Conservation (phyloP, 2,113 vertebrate species). For the Hemicordylus capensis region DNA sequence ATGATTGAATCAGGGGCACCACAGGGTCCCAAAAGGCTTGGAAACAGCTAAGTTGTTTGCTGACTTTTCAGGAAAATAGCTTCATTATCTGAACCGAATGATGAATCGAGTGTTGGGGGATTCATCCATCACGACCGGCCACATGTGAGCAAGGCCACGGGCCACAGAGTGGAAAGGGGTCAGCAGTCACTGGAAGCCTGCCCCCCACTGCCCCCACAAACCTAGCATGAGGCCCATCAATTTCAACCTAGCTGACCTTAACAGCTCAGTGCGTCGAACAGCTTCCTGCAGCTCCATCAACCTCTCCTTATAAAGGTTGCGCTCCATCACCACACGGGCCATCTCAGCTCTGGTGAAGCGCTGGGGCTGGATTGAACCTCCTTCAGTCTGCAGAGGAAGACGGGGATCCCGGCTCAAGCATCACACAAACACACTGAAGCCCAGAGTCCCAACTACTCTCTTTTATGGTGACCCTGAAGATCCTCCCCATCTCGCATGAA, state of each 20-base stretch:
- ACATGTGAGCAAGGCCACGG: not conserved
- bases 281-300: slow-evolving; percentile 45
- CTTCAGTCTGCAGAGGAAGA: slow-evolving; percentile 13
- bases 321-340: slow-evolving; percentile 38
- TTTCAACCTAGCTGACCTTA: not conserved
- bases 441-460: not conserved
- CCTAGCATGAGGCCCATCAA: not conserved
- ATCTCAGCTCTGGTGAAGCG: slow-evolving; percentile 53
- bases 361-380: slow-evolving; percentile 13
- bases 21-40: not conserved
- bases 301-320: slow-evolving; percentile 51
- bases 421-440: not conserved
- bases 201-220: not conserved
- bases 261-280: slow-evolving; percentile 34
- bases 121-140: not conserved
- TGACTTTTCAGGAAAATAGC: not conserved
- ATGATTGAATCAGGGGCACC: too few species aligned
- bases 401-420: not conserved
- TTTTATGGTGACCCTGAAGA: too few species aligned
- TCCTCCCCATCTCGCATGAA: too few species aligned
- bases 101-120: not conserved
- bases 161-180: not conserved
- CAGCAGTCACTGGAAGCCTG: too few species aligned
- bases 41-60: not conserved
- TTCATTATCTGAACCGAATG: not conserved